These are phyloP conservation scores for Squalus acanthias DNA, from an alignment of 2,797 vertebrate genomes.

Conservation along the genomic window DNA sequence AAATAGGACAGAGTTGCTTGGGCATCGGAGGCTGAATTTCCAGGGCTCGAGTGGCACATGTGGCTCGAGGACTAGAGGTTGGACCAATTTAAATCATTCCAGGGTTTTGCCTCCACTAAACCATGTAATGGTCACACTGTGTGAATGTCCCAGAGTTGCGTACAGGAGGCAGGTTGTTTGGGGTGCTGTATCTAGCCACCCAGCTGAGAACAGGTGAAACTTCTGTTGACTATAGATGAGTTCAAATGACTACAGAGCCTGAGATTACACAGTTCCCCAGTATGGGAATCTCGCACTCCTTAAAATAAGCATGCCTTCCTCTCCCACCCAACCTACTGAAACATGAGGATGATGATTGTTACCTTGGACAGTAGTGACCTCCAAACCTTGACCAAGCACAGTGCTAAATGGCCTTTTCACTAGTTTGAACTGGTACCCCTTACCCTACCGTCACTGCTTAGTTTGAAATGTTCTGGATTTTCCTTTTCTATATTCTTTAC, in stretches of 20 bases:
- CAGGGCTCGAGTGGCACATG: background rate
- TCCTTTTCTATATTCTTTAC: background rate
- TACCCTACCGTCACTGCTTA: background rate
- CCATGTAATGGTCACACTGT: background rate
- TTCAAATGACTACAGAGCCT: background rate
- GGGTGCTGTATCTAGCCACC: background rate
- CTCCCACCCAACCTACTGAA: background rate
- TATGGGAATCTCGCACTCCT: background rate
- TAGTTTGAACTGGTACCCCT: background rate
- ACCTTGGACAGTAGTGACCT: too few relatives aligned
- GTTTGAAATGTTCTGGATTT: background rate
- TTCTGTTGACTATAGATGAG: background rate
- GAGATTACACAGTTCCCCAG: background rate
- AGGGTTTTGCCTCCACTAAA: background rate
- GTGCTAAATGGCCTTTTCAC: background rate
- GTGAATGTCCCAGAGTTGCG: background rate
- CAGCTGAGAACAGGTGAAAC: background rate
- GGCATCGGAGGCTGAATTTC: background rate
- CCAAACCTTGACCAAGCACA: background rate
- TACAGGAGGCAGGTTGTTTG: background rate
- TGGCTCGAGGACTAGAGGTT: background rate
- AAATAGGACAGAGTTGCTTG: too few relatives aligned
- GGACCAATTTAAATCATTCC: background rate
- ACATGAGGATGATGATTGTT: background rate
- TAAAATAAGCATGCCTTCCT: background rate